These are phyloP conservation scores for Alauda arvensis DNA, from an alignment of 2,797 vertebrate genomes.

Conservation along the genomic window DNA sequence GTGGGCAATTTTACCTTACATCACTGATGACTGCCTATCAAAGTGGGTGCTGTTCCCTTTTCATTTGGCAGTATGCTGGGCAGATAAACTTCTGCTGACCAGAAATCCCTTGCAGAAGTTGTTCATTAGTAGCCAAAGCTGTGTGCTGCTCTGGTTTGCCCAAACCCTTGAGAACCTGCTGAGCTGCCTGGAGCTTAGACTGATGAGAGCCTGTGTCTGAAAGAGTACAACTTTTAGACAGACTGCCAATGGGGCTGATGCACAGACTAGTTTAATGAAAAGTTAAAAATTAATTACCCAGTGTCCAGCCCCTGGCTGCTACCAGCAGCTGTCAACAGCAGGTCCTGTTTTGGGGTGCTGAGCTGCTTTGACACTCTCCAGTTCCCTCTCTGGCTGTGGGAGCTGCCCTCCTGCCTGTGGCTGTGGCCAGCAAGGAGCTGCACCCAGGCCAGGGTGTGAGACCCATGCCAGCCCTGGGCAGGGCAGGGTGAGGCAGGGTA, in stretches of 20 bases:
- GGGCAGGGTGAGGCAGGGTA: neutral
- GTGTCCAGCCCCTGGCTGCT: neutral
- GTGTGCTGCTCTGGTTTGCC: neutral
- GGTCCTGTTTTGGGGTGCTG: neutral
- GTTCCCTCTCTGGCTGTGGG: neutral
- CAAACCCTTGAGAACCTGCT: neutral
- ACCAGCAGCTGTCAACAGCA: neutral
- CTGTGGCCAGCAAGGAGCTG: neutral
- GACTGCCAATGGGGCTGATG: neutral
- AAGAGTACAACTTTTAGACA: neutral
- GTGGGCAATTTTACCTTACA: neutral
- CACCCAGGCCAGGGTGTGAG: rapidly evolving
- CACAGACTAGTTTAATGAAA: neutral
- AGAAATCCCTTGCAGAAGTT: neutral
- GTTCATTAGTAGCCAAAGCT: neutral
- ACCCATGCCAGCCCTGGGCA: rapidly evolving
- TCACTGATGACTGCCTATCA: neutral
- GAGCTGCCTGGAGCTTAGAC: neutral
- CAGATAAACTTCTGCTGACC: neutral
- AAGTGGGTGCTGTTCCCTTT: neutral
- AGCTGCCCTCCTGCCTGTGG: neutral
- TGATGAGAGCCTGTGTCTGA: neutral
- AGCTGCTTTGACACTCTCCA: neutral
- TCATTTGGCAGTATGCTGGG: neutral
- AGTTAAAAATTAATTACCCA: neutral